A percentile compares a stretch with the other conserved stretches of the same genome.
These are phyloP conservation scores for Megalopta genalis DNA, from an alignment of 1,140 invertebrate genomes.

Conservation along the genomic window DNA sequence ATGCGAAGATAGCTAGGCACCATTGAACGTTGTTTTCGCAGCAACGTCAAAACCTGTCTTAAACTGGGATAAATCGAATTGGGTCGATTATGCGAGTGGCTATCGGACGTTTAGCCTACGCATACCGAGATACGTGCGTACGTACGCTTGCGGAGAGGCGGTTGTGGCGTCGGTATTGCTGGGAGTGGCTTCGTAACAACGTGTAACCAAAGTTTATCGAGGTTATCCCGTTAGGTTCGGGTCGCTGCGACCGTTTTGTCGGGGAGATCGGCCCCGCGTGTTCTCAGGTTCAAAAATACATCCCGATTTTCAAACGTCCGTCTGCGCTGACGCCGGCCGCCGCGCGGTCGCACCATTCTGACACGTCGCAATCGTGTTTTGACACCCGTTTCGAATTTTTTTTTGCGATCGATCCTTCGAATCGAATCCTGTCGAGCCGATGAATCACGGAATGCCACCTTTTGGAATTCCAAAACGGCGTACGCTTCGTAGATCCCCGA, in stretches of 20 bases:
- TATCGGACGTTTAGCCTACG: background rate
- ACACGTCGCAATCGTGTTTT: background rate
- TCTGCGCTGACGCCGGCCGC: conserved; percentile 20
- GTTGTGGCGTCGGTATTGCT: conserved; percentile 14
- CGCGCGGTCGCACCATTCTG: background rate
- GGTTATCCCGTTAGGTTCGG: conserved; percentile 56
- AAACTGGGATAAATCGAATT: conserved; percentile 36
- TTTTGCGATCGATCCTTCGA: too few species aligned
- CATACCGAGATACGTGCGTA: background rate
- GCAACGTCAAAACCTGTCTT: background rate
- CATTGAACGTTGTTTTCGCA: background rate
- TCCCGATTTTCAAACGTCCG: background rate
- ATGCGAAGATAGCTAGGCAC: background rate
- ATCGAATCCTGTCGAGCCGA: too few species aligned
- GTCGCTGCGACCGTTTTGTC: conserved; percentile 43
- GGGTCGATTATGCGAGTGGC: conserved; percentile 34
- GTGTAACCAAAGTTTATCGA: conserved; percentile 54
- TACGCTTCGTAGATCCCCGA: too few species aligned
- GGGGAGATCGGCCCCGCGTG: conserved; percentile 16
- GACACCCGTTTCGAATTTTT: too few species aligned
- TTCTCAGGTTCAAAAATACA: conserved; percentile 29
- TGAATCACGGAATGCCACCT: too few species aligned
- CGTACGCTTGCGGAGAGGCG: background rate
- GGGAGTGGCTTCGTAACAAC: conserved; percentile 49
- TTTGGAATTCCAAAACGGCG: too few species aligned